A percentile compares a stretch with the other conserved stretches of the same genome.
Conservation (phyloP, 1,140 invertebrate species). For the Heliconius nattereri region DNA sequence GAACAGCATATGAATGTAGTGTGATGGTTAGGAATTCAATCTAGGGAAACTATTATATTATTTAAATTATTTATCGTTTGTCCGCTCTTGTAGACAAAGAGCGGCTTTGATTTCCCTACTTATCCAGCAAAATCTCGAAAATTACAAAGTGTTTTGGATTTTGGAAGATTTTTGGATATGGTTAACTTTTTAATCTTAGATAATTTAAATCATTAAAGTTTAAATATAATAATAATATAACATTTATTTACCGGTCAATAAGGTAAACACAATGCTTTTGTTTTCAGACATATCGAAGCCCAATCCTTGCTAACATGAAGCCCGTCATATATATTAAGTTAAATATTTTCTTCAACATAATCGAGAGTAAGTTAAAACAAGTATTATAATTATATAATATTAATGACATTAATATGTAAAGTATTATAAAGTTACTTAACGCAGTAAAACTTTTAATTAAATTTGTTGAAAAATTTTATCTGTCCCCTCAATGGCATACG, state of each 20-base stretch:
- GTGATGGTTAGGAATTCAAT: too few relatives aligned
- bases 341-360: neutral
- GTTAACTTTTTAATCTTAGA: too few relatives aligned
- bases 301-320: neutral
- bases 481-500: neutral
- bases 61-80: too few relatives aligned
- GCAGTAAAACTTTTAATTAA: constrained; percentile 12
- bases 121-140: too few relatives aligned
- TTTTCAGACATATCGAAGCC: neutral
- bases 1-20: too few relatives aligned
- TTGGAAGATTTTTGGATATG: too few relatives aligned
- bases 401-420: neutral
- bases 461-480: constrained; percentile 2
- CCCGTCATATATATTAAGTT: neutral
- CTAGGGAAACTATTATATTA: too few relatives aligned
- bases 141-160: too few relatives aligned
- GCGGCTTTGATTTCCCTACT: too few relatives aligned
- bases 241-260: neutral
- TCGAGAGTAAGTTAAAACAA: neutral
- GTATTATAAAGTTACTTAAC: neutral
- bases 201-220: too few relatives aligned
- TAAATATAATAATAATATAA: too few relatives aligned
- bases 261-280: neutral
- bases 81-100: too few relatives aligned
- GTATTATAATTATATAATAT: neutral